These are phyloP conservation scores for Sebastiscus albofasciatus DNA, from an alignment of 2,797 vertebrate species.

Conservation along the genomic window DNA sequence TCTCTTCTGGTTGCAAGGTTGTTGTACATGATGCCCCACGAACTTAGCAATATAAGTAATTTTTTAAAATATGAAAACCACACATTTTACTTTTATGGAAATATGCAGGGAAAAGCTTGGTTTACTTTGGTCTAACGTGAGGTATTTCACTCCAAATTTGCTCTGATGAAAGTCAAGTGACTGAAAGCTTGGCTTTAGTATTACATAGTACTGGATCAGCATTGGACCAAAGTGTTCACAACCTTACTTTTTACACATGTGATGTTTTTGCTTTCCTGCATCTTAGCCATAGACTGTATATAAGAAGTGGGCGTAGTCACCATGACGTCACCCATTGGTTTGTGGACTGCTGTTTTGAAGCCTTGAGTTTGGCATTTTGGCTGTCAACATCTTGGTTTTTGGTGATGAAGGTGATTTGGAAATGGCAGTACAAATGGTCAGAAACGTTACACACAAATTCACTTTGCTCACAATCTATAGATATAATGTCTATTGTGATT, in stretches of 20 bases:
- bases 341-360: no score
- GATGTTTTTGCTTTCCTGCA: not conserved
- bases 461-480: no score
- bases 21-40: not conserved
- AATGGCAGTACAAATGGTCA: no score
- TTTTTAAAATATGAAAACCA: not conserved
- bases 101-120: not conserved
- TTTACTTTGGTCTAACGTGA: not conserved
- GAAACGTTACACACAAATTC: no score
- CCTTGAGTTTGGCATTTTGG: no score
- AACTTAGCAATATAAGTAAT: not conserved
- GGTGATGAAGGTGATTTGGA: no score
- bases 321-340: no score
- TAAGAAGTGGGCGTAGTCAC: not conserved
- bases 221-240: not conserved
- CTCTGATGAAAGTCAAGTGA: not conserved
- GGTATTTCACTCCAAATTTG: not conserved
- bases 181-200: not conserved
- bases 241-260: not conserved
- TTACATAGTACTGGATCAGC: not conserved
- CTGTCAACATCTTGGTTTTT: no score
- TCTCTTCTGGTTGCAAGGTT: not conserved
- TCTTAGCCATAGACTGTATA: not conserved
- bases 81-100: not conserved
- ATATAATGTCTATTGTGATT: no score